Conservation (phyloP, 2,888 invertebrate species). For the Chirona hameri region DNA sequence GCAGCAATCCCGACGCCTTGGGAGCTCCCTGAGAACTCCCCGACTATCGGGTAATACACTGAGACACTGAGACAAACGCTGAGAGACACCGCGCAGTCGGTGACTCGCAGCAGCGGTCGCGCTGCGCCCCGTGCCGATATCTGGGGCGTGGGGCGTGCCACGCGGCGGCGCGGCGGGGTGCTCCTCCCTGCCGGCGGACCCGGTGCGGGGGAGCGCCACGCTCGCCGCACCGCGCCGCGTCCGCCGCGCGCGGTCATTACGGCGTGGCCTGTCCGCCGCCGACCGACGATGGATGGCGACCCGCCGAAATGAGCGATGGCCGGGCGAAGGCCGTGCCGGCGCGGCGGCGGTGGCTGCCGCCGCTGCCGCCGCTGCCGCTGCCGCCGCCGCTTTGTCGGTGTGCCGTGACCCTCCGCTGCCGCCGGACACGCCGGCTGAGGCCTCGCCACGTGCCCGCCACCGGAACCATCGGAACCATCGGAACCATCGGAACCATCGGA, state of each 20-base stretch:
- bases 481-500: neutral
- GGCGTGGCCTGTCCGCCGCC: neutral
- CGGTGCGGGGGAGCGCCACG: neutral
- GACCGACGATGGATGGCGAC: slow-evolving; percentile 7
- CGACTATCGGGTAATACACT: too few species aligned
- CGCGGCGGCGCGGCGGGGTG: too few species aligned
- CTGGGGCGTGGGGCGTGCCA: too few species aligned
- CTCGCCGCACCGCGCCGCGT: neutral
- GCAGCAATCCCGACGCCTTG: too few species aligned
- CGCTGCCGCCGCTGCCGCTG: slow-evolving; percentile 3
- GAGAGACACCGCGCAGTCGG: too few species aligned
- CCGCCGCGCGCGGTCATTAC: slow-evolving; percentile 10
- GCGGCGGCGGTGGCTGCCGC: neutral
- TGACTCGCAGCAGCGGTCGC: too few species aligned
- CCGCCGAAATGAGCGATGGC: slow-evolving; percentile 1
- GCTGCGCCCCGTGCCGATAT: too few species aligned
- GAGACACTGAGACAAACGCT: too few species aligned
- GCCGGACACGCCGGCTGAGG: neutral
- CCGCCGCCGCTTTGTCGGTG: neutral
- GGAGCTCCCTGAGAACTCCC: too few species aligned
- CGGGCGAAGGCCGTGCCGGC: neutral
- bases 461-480: neutral
- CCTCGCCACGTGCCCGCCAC: neutral
- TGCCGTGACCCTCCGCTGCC: neutral
- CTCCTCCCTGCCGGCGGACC: neutral